Evolutionary conservation across 1,140 invertebrate species (phyloP), one percentile per base, ranked within the genome.

Genomic region (Andricus grossulariae): DNA sequence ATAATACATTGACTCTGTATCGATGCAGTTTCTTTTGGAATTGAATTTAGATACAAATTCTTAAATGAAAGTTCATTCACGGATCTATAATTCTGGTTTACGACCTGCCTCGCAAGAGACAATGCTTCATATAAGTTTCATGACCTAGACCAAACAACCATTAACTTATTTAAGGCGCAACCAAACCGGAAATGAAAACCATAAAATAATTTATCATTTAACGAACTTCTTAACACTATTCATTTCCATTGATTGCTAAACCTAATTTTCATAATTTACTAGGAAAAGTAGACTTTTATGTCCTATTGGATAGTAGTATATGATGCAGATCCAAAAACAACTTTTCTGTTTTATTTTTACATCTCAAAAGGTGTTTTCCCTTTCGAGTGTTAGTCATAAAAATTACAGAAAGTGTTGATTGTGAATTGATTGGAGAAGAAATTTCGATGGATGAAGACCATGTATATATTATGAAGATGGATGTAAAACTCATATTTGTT

Each of bases 111-210:
- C 25, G 60, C 60, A 16, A 13, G 60, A 66, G 60, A 66, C 60
- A n/a, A 66, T 66, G 60, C 60, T 39, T 66, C 60, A 39, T 66
- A 66, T 66, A 66, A 66, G 25, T 66, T 66, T 66, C 25, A 66
- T 21, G 57, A 39, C 57, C 57, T 39, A 66, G 21, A 66, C 57
- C 21, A 66, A 66, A 66, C 21, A 39, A 66, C 57, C 57, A 66
- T 66, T 66, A 66, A 66, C 19, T 21, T 13, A 66, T 66, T 66
- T 66, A 66, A 66, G 57, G 57, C 12, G 12, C 25, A 66, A 66
- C 57, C 25, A 66, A 5, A 1, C 13, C 21, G 57, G 57, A 66
- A 66, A 39, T 66, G 57, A 39, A 66, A 66, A 66, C 21, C 25
- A 21, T 66, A 7, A 66, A 66, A 66, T 39, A 66, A 66, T 66